Conservation (phyloP, 2,888 invertebrate genomes). For the Cosmopolites sordidus region DNA sequence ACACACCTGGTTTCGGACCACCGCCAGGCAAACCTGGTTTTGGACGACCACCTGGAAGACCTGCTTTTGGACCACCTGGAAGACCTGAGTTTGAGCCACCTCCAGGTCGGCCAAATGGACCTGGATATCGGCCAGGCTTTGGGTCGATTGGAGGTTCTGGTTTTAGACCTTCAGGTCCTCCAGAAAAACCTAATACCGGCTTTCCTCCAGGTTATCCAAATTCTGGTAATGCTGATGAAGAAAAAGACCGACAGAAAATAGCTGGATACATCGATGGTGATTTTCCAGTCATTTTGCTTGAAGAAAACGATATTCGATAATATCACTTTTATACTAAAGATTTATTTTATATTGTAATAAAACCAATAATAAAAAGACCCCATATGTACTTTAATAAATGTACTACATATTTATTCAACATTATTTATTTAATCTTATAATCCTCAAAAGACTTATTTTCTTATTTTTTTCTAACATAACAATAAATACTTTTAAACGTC, state of each 20-base stretch:
- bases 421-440: no score
- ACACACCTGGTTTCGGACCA: not conserved
- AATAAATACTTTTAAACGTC: no score
- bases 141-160: not conserved
- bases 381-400: no score
- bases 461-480: no score
- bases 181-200: not conserved
- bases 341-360: no score
- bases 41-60: not conserved
- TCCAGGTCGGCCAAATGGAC: not conserved
- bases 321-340: slow-evolving; percentile 2
- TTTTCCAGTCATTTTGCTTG: slow-evolving; percentile 33
- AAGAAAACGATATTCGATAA: slow-evolving; percentile 33
- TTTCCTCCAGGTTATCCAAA: not conserved
- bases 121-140: not conserved
- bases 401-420: no score
- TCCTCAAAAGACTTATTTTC: no score
- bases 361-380: no score
- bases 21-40: slow-evolving; percentile 2
- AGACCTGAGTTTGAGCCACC: slow-evolving; percentile 2
- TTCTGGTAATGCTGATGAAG: not conserved
- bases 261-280: slow-evolving; percentile 29
- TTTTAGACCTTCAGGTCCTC: not conserved
- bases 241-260: slow-evolving; percentile 21
- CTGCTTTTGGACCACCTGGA: slow-evolving; percentile 3